These are phyloP conservation scores for Ovibos moschatus DNA, from an alignment of 2,113 vertebrate species.

Conservation along the genomic window DNA sequence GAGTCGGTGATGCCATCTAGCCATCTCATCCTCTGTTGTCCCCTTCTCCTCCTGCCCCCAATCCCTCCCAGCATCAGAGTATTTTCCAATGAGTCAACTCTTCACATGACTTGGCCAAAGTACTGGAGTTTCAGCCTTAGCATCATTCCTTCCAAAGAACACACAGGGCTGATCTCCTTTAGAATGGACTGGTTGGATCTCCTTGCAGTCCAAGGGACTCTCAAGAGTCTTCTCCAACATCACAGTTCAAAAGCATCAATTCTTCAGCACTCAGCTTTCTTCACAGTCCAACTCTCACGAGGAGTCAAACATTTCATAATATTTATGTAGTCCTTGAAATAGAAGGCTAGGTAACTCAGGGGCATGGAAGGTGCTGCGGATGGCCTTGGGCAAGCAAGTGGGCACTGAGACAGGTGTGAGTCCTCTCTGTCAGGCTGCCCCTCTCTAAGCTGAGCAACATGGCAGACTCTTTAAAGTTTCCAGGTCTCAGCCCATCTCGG, in stretches of 20 bases:
- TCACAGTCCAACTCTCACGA: background rate
- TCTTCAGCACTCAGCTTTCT: rapidly evolving
- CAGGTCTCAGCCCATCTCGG: background rate
- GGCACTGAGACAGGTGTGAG: rapidly evolving
- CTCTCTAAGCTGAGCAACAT: background rate
- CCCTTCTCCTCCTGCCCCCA: too few relatives aligned
- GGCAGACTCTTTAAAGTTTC: background rate
- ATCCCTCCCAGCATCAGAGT: too few relatives aligned
- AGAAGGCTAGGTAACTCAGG: background rate
- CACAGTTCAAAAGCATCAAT: too few relatives aligned
- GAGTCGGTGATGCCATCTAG: too few relatives aligned
- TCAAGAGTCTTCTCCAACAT: too few relatives aligned
- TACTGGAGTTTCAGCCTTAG: too few relatives aligned
- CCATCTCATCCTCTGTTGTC: too few relatives aligned
- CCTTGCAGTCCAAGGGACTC: too few relatives aligned
- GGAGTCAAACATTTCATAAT: background rate
- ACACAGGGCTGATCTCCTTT: too few relatives aligned
- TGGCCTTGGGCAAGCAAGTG: background rate
- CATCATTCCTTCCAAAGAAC: too few relatives aligned
- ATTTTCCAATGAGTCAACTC: too few relatives aligned
- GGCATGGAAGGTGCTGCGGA: rapidly evolving
- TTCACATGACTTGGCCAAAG: rapidly evolving
- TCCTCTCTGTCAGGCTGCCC: background rate
- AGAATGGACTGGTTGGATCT: too few relatives aligned
- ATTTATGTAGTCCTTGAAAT: background rate